Evolutionary conservation across 2,113 vertebrate species (phyloP).

Genomic region (Rafetus swinhoei): DNA sequence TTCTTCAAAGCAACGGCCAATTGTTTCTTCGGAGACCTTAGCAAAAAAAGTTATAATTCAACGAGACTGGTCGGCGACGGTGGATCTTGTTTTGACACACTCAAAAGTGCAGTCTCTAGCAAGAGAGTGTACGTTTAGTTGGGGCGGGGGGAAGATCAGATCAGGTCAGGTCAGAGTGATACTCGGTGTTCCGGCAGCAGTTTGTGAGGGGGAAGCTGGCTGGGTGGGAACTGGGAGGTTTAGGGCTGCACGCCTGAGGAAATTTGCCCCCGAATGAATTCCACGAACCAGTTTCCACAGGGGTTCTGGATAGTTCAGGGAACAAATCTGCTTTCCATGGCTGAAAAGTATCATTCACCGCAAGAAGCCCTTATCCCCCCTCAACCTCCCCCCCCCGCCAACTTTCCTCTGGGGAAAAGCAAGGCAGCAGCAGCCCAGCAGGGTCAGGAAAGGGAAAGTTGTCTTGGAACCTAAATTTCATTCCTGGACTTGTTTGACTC

Average conservation of each 20-base stretch:
- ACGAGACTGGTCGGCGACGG: neutral
- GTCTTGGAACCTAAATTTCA: neutral
- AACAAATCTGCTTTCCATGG: too few relatives aligned
- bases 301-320: neutral
- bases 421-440: too few relatives aligned
- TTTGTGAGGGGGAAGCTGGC: neutral
- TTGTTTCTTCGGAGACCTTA: slow-evolving; percentile 41
- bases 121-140: neutral
- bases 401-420: neutral
- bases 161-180: neutral
- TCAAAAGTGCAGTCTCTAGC: neutral
- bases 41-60: neutral
- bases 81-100: neutral
- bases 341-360: neutral
- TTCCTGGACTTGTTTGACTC: neutral
- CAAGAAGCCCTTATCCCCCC: neutral
- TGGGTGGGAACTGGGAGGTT: neutral
- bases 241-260: neutral
- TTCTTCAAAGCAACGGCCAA: slow-evolving; percentile 20
- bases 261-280: neutral
- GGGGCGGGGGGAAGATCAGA: neutral
- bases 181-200: neutral
- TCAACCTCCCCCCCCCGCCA: neutral
- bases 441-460: too few relatives aligned
- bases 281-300: neutral